Percentiles rank a stretch among this genome's conserved stretches.
phyloP scores from a whole-genome alignment of 2,797 vertebrate species.

The Esox lucius region DNA sequence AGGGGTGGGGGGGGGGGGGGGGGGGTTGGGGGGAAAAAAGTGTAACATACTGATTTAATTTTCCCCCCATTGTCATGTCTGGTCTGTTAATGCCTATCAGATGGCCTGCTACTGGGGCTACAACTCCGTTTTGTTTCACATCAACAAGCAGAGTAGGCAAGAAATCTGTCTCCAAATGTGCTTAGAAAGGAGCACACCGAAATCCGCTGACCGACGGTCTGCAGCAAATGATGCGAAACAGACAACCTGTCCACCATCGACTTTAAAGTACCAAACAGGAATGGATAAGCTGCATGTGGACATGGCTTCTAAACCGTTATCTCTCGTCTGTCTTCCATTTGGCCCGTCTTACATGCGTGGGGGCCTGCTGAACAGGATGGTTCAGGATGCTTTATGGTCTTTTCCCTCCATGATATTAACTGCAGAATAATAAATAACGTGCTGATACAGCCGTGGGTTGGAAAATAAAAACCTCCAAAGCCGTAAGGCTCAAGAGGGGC shows the following conservation, averaged over 20 bases:
- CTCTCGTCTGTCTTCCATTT: too few species aligned
- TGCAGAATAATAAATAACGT: constrained; percentile 38
- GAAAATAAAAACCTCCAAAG: constrained; percentile 35
- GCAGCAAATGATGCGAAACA: background rate
- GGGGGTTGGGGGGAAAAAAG: too few species aligned
- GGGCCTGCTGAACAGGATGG: constrained; percentile 19
- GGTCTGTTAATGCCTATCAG: constrained; percentile 59
- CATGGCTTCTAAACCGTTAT: too few species aligned
- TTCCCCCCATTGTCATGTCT: constrained; percentile 61
- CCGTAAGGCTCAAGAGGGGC: constrained; percentile 25
- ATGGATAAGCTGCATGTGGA: background rate
- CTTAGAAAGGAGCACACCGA: background rate
- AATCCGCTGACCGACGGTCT: background rate
- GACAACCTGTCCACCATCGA: background rate
- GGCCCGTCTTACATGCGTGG: too few species aligned
- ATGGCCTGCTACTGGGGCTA: constrained; percentile 56
- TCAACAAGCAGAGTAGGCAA: background rate
- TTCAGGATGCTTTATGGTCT: constrained; percentile 20
- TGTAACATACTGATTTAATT: constrained; percentile 65
- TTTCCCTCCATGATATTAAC: constrained; percentile 35
- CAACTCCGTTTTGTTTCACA: constrained; percentile 45
- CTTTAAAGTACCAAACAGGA: background rate
- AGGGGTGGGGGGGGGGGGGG: constrained; percentile 15
- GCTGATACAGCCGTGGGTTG: constrained; percentile 57
- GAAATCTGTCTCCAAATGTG: background rate